These are phyloP conservation scores for Hemitrygon akajei DNA, from an alignment of 2,797 vertebrate species.

Conservation along the genomic window DNA sequence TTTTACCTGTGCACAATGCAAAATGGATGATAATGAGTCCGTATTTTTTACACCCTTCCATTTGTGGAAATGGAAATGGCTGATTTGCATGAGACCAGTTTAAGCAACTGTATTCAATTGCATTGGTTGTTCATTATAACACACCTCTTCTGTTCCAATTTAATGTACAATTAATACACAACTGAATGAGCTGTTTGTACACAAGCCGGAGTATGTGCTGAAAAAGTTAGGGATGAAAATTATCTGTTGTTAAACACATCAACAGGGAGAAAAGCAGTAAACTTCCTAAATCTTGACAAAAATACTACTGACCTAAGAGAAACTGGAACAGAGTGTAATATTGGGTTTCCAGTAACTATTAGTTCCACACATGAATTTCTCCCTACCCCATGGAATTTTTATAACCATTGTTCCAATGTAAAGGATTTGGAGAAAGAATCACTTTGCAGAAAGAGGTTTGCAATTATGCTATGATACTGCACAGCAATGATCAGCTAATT, in stretches of 20 bases:
- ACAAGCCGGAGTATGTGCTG: not conserved
- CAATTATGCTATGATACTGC: not conserved
- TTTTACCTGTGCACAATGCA: not conserved
- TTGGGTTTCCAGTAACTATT: no score
- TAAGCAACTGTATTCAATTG: not conserved
- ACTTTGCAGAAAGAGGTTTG: not conserved
- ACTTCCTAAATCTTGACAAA: not conserved
- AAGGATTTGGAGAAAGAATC: not conserved
- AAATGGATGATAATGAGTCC: not conserved
- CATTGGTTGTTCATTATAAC: not conserved
- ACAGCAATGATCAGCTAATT: no score
- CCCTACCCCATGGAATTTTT: not conserved
- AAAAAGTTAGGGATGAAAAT: not conserved
- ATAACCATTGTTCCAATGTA: not conserved
- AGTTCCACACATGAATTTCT: not conserved
- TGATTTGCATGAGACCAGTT: no score
- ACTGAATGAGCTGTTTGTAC: not conserved
- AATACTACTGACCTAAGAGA: not conserved
- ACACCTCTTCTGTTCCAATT: no score
- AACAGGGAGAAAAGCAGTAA: not conserved
- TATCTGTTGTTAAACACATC: not conserved
- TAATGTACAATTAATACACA: no score
- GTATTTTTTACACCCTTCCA: not conserved
- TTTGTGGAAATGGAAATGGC: not conserved
- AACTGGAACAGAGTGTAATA: not conserved